Evolutionary conservation across 2,888 invertebrate genomes (phyloP).

Genomic region (Xanthia togata): DNA sequence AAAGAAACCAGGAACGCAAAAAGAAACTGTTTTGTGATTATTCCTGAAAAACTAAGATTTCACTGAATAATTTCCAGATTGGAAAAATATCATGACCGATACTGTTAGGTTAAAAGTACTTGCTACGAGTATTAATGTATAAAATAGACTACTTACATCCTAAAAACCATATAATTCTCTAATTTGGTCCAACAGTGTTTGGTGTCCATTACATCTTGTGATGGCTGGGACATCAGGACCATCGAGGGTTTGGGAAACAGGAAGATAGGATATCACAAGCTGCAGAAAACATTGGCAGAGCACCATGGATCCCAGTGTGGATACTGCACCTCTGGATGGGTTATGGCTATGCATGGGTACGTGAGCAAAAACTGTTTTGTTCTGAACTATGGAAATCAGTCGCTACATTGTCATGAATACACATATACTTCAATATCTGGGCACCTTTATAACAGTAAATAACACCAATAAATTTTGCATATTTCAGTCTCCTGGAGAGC

Average conservation of each 20-base stretch:
- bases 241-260: conserved; percentile 93
- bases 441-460: too few species aligned
- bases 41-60: background rate
- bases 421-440: too few species aligned
- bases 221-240: conserved; percentile 92
- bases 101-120: background rate
- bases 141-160: background rate
- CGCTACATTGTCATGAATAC: too few species aligned
- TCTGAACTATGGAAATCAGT: too few species aligned
- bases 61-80: background rate
- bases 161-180: background rate
- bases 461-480: too few species aligned
- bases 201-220: conserved; percentile 87
- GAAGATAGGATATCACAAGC: conserved; percentile 90
- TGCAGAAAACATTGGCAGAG: conserved; percentile 91
- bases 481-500: conserved; percentile 80
- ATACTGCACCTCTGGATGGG: conserved; percentile 89
- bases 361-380: background rate
- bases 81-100: background rate
- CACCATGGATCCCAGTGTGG: conserved; percentile 93
- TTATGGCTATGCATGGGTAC: conserved; percentile 83
- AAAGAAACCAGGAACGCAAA: background rate
- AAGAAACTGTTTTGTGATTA: background rate
- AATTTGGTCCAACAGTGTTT: conserved; percentile 81
- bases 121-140: background rate